Evolutionary conservation across 2,888 invertebrate genomes (phyloP).

Genomic region (Onthophagus sagittarius): DNA sequence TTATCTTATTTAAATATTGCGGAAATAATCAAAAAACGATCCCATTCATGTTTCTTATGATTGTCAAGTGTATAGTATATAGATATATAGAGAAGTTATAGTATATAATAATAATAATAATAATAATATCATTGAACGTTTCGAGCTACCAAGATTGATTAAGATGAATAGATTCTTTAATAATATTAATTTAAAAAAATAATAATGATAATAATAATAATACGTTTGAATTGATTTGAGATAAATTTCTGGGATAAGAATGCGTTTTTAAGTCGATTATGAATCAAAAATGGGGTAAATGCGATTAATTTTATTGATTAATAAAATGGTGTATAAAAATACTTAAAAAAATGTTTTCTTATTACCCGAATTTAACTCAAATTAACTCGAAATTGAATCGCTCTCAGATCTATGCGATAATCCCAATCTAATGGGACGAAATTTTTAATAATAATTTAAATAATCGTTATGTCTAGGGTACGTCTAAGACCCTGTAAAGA

Average conservation of each 20-base stretch:
- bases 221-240: not conserved
- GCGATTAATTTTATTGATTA: too few species aligned
- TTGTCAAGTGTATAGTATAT: constrained; percentile 48
- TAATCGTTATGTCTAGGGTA: constrained; percentile 8
- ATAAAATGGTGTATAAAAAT: too few species aligned
- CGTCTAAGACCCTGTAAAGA: constrained; percentile 9
- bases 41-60: constrained; percentile 39
- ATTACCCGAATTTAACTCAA: too few species aligned
- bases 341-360: too few species aligned
- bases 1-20: too few species aligned
- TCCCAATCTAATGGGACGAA: not conserved
- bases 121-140: too few species aligned
- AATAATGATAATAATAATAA: not conserved
- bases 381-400: too few species aligned
- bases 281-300: too few species aligned
- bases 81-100: constrained; percentile 33
- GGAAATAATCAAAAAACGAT: not conserved
- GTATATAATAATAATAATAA: constrained; percentile 21
- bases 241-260: too few species aligned
- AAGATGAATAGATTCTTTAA: not conserved
- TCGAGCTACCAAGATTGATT: not conserved
- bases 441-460: not conserved
- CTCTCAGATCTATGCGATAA: not conserved
- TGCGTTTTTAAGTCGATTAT: too few species aligned
- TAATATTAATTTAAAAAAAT: not conserved